A percentile compares a stretch with the other conserved stretches of the same genome.
These are phyloP conservation scores for Epizoanthus scotinus DNA, from an alignment of 92 coral and sea anemone species.

Conservation along the genomic window DNA sequence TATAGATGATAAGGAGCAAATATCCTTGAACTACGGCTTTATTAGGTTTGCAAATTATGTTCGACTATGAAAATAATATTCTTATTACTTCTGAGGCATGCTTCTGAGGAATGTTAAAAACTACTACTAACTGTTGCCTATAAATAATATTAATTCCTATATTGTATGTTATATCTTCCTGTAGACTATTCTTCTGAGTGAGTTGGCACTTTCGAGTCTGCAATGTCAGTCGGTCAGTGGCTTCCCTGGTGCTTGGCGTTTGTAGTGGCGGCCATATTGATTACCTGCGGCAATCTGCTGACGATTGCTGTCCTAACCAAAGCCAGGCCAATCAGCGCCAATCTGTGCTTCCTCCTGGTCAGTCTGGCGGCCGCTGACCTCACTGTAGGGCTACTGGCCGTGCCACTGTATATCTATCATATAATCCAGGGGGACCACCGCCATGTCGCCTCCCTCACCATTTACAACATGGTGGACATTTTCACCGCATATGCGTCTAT, in stretches of 20 bases:
- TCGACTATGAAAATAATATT: too few relatives aligned
- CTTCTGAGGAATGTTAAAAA: too few relatives aligned
- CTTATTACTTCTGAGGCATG: too few relatives aligned
- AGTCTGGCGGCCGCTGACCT: conserved; percentile 34
- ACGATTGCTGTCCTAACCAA: conserved; percentile 25
- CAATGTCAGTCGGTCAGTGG: conserved; percentile 21
- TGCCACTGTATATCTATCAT: conserved; percentile 32
- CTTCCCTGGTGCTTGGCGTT: conserved; percentile 37
- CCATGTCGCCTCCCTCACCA: neutral
- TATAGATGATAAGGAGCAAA: too few relatives aligned
- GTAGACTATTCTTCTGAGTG: neutral
- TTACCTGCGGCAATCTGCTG: conserved; percentile 30
- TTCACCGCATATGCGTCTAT: conserved; percentile 31
- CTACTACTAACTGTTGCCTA: too few relatives aligned
- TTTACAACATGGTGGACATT: conserved; percentile 20
- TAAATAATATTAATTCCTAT: neutral
- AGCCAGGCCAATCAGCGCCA: conserved; percentile 21
- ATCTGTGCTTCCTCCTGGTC: conserved; percentile 24
- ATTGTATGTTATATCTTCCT: neutral
- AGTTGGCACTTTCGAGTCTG: neutral
- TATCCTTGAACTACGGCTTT: too few relatives aligned
- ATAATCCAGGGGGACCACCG: neutral
- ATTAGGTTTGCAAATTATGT: too few relatives aligned
- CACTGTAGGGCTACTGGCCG: conserved; percentile 33
- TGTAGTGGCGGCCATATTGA: conserved; percentile 17